These are phyloP conservation scores for Piaya cayana DNA, from an alignment of 2,113 vertebrate genomes.

Conservation along the genomic window DNA sequence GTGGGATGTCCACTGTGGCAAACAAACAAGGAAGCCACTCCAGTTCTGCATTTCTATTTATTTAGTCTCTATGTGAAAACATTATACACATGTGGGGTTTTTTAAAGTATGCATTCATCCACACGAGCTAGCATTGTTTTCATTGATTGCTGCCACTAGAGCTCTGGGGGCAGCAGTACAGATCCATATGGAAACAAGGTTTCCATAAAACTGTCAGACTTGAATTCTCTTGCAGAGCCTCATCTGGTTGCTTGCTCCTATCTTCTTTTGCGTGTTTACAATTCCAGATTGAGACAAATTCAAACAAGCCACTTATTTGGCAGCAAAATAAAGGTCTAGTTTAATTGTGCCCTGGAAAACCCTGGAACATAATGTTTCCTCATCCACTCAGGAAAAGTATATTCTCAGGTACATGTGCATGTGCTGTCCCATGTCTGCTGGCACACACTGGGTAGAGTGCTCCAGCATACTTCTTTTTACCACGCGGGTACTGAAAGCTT, in stretches of 20 bases:
- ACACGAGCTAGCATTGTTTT: conserved; percentile 13
- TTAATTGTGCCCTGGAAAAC: conserved; percentile 15
- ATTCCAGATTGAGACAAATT: conserved; percentile 23
- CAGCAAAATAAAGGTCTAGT: conserved; percentile 21
- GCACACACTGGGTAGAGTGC: neutral
- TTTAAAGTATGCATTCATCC: conserved; percentile 22
- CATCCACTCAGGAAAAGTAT: neutral
- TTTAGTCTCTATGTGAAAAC: neutral
- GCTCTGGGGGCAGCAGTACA: conserved; percentile 15
- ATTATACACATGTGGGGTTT: neutral
- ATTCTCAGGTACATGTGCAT: neutral
- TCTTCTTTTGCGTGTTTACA: conserved; percentile 49
- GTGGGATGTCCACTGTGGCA: conserved; percentile 7
- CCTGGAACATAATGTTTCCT: conserved; percentile 36
- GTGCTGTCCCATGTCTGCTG: conserved; percentile 23
- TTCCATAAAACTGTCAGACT: conserved; percentile 68
- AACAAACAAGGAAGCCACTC: neutral
- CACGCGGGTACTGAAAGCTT: conserved; percentile 22
- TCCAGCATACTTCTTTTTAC: conserved; percentile 9
- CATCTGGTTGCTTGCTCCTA: conserved; percentile 28
- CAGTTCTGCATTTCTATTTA: conserved; percentile 16
- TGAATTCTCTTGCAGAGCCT: conserved; percentile 45
- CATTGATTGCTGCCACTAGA: conserved; percentile 10
- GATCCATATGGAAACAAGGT: conserved; percentile 58
- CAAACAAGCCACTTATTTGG: conserved; percentile 55